Base-by-base conservation (phyloP, 2,113 vertebrate species). In the Pitta sordida region DNA sequence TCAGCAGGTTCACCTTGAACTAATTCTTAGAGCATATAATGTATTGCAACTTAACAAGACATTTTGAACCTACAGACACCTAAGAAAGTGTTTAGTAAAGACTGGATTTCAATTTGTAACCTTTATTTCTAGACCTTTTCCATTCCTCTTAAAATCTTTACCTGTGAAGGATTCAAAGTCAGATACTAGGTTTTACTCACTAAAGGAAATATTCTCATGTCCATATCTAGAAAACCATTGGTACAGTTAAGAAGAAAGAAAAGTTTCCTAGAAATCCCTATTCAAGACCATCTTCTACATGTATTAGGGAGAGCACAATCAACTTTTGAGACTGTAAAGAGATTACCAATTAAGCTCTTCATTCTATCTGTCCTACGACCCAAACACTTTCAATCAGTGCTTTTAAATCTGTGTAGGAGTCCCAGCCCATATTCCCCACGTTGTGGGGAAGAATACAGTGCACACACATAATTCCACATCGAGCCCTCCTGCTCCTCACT, bases 1-100 rank as follows among this genome's bases (percentile, higher is more conserved):
- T 75, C 85, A 93, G 81, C 46, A 80, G 88, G 87, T 74, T 82
- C 44, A 23, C 60, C 27, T 30, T 75, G 68, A 94, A 77, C 44
- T 52, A 58, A 27, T 80, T 81, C 71, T 53, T 39, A 85, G 37
- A 32, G 71, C 21, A 37, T 73, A 46, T 7, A 18, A 59, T 46
- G n/a, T 55, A 84, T 23, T 37, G 48, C 52, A 13, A 11, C 16
- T 76, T 85, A 70, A 11, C 23, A 88, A 29, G 41, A 69, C 39
- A 77, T 83, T 80, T n/a, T 52, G 46, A 58, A 68, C 29, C 32
- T 48, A 59, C 7, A 84, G 17, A 24, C 65, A 49, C 24, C 59
- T 49, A 52, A 83, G 11, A 24, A 84, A 77, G 13, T 30, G 3
- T 36, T 70, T 59, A 39, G 20, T 46, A 59, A 84, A 68, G 34